Base-by-base conservation (phyloP, 2,113 vertebrate species). In the Chaenogobius annularis region DNA sequence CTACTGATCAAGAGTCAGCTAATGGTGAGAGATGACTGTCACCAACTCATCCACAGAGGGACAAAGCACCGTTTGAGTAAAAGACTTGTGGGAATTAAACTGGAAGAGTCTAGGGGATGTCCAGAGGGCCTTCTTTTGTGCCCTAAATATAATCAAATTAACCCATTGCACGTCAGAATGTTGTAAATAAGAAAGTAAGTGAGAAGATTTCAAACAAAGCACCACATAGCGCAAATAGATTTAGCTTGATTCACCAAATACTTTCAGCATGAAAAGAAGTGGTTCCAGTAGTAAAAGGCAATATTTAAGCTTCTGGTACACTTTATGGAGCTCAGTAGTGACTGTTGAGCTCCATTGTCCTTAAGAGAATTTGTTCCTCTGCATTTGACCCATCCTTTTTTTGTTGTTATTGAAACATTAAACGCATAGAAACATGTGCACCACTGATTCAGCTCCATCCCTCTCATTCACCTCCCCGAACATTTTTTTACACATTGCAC, bases 101-200 rank as follows among this genome's bases (percentile, higher is more conserved):
- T 52, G 26, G 26, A 35, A 61, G 23, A 61, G 7, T 17, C 22
- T 2, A 23, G 55, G 55, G 70, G 63, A 77, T 74, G 71, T 83
- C 66, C 70, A 48, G 44, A 48, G 64, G 56, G 37, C 48, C 74
- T 66, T 75, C 66, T 64, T 31, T 63, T 74, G 77, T 66, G 70
- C 75, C 23, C 71, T 19, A 79, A 35, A 22, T 71, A 48, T 85
- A 85, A 89, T 82, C 74, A 50, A 82, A 80, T 83, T 85, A 85
- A 76, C 1, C 10, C 70, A 79, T 67, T 54, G 40, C 40, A 62
- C 59, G 63, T 58, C 71, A 63, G 20, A 26, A 61, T 20, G 13
- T 66, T 31, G 26, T 35, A 14, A 59, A 55, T 5, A 31, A 35
- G 56, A 26, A 23, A 23, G 11, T 26, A 7, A 59, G 12, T 61